A percentile compares a stretch with the other conserved stretches of the same genome.
Evolutionary conservation across 2,797 vertebrate species (phyloP).

Genomic region (Craterocephalus amniculus): DNA sequence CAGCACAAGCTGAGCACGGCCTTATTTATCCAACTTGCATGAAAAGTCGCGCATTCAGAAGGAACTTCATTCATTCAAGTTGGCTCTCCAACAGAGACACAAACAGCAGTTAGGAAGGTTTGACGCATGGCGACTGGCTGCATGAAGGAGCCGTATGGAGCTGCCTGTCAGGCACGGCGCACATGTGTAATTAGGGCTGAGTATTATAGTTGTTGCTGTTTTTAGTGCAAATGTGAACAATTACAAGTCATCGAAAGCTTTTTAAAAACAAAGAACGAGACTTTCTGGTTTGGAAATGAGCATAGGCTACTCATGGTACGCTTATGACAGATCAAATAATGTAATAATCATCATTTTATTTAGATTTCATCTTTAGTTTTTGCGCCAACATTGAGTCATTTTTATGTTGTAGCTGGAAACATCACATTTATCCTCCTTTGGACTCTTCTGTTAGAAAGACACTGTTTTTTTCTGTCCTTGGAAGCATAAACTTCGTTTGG

Average conservation of each 20-base stretch:
- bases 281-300: background rate
- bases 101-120: slow-evolving; percentile 9
- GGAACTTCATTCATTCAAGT: slow-evolving; percentile 26
- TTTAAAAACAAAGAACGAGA: background rate
- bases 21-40: slow-evolving; percentile 37
- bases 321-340: background rate
- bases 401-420: background rate
- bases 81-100: background rate
- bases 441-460: background rate
- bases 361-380: background rate
- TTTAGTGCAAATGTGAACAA: slow-evolving; percentile 13
- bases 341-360: background rate
- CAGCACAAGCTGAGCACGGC: slow-evolving; percentile 6
- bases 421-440: background rate
- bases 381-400: background rate
- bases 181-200: slow-evolving; percentile 34
- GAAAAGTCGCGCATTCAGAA: slow-evolving; percentile 33
- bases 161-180: background rate
- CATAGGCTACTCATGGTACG: background rate
- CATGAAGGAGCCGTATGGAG: slow-evolving; percentile 11
- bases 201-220: slow-evolving; percentile 10
- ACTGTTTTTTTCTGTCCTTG: background rate
- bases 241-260: slow-evolving; percentile 44
- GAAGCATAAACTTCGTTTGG: background rate
- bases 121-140: slow-evolving; percentile 16